Evolutionary conservation across 1,140 invertebrate genomes (phyloP).

Genomic region (Spodoptera litura): DNA sequence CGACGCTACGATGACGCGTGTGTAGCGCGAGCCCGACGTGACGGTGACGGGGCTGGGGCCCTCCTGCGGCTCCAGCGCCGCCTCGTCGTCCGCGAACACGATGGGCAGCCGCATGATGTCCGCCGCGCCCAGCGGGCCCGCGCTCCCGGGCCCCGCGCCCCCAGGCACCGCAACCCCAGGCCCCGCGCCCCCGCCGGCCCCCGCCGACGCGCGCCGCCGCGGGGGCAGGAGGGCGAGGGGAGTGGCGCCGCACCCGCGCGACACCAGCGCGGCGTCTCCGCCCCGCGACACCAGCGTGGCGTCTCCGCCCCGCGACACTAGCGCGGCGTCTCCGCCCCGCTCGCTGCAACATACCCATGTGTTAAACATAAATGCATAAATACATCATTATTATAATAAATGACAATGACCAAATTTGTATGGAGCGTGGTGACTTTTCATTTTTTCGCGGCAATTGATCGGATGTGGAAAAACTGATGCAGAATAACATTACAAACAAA

Average conservation of each 20-base stretch:
- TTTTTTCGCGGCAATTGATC: no score
- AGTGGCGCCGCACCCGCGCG: slow-evolving; percentile 65
- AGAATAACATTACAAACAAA: no score
- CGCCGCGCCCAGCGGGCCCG: slow-evolving; percentile 55
- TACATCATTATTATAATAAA: no score
- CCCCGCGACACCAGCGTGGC: neutral
- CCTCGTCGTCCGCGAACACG: slow-evolving; percentile 60
- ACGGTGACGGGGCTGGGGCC: slow-evolving; percentile 42
- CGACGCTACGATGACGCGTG: slow-evolving; percentile 58
- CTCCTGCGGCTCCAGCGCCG: slow-evolving; percentile 7
- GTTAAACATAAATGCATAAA: no score
- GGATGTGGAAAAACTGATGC: no score
- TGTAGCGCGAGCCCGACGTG: slow-evolving; percentile 81
- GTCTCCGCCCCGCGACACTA: neutral
- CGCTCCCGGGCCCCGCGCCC: slow-evolving; percentile 36
- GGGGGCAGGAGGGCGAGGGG: slow-evolving; percentile 58
- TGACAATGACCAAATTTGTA: no score
- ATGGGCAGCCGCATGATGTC: slow-evolving; percentile 77
- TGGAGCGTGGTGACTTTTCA: no score
- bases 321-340: neutral
- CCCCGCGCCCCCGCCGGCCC: slow-evolving; percentile 43
- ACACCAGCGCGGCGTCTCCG: slow-evolving; percentile 49
- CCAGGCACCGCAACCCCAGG: no score
- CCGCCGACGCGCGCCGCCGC: slow-evolving; percentile 42
- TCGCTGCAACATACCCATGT: no score